Evolutionary conservation across 2,113 vertebrate genomes (phyloP).

Genomic region (Connochaetes taurinus): DNA sequence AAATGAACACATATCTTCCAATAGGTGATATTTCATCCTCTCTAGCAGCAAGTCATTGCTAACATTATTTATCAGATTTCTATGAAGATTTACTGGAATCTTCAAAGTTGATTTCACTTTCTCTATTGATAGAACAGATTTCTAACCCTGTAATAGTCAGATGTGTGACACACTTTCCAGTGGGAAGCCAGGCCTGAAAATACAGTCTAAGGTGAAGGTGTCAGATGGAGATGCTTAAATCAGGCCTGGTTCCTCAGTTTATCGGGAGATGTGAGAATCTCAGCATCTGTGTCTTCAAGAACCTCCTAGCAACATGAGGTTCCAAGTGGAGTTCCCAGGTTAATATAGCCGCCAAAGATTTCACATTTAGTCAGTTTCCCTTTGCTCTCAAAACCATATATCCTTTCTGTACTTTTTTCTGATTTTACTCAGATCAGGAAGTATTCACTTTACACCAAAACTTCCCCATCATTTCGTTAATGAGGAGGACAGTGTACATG

Average conservation of each 20-base stretch:
- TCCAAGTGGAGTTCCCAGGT: background rate
- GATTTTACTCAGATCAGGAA: constrained; percentile 62
- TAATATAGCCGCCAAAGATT: background rate
- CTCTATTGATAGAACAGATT: background rate
- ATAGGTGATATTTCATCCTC: background rate
- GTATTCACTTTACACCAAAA: constrained; percentile 29
- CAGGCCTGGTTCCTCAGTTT: background rate
- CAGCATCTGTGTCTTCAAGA: background rate
- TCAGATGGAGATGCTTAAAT: background rate
- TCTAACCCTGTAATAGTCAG: background rate
- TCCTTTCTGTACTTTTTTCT: constrained; percentile 65
- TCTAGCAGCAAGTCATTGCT: background rate
- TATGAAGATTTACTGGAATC: background rate
- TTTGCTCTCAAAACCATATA: constrained; percentile 63
- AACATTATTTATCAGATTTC: background rate
- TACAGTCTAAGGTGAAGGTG: background rate
- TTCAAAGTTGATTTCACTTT: background rate
- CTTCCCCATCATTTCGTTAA: constrained; percentile 25
- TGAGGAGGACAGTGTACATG: background rate
- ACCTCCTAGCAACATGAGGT: background rate
- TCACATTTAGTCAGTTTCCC: constrained; percentile 52
- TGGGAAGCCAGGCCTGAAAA: background rate
- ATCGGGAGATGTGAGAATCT: background rate
- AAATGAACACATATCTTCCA: background rate
- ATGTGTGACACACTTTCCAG: background rate